phyloP scores from a whole-genome alignment of 2,797 vertebrate species.

The Chelon auratus region DNA sequence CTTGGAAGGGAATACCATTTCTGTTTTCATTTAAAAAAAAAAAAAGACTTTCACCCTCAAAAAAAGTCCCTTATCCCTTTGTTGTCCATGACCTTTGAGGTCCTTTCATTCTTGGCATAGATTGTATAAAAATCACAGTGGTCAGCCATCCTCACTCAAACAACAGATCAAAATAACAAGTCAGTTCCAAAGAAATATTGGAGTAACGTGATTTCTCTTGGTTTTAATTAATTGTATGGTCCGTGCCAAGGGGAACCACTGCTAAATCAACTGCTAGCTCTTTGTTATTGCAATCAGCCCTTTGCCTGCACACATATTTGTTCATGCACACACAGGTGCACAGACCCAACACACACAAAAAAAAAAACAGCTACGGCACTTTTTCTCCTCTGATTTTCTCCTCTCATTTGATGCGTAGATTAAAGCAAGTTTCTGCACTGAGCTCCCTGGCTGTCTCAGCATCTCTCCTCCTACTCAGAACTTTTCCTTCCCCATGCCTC shows the following conservation, averaged over 20 bases:
- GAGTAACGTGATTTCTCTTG: conserved; percentile 45
- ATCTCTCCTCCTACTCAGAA: conserved; percentile 57
- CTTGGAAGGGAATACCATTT: conserved; percentile 51
- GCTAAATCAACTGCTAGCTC: conserved; percentile 42
- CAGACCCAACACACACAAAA: conserved; percentile 17
- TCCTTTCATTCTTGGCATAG: conserved; percentile 4
- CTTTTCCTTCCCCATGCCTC: conserved; percentile 25
- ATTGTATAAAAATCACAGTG: conserved; percentile 25
- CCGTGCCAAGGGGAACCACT: conserved; percentile 36
- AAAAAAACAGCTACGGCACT: conserved; percentile 48
- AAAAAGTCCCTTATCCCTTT: conserved; percentile 37
- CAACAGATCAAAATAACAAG: neutral
- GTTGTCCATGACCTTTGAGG: conserved; percentile 38
- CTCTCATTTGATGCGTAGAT: conserved; percentile 81
- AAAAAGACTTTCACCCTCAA: conserved; percentile 21
- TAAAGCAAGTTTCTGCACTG: conserved; percentile 65
- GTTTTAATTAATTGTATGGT: conserved; percentile 55
- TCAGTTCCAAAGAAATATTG: too few species aligned
- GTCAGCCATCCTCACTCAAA: conserved; percentile 9
- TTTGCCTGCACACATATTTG: conserved; percentile 41
- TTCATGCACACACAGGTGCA: conserved; percentile 53
- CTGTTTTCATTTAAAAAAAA: neutral
- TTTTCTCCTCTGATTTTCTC: conserved; percentile 67
- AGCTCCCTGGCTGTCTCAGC: conserved; percentile 62
- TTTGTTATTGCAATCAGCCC: conserved; percentile 73